Base-by-base conservation (phyloP, 2,113 vertebrate genomes). In the Calyptomena viridis region DNA sequence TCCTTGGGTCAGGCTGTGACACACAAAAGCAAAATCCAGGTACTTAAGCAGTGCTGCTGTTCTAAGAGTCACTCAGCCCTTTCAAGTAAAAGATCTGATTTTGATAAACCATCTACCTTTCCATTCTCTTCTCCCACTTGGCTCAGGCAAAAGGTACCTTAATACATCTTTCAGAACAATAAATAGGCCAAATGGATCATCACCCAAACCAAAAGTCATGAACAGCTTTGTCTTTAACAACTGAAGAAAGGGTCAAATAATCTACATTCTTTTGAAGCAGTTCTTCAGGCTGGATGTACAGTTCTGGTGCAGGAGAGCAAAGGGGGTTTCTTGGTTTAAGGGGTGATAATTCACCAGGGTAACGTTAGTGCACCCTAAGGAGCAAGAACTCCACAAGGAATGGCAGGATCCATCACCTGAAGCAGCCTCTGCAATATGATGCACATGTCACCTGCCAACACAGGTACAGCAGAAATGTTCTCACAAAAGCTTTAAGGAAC, bases 191-290 rank as follows among this genome's bases (percentile, higher is more conserved):
- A 72, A 50, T 12, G 53, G 27, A 73, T 42, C 14, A 93, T 58
- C 37, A 52, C 22, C 28, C 55, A 39, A 30, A 35, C 30, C 53
- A 62, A 50, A 90, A 86, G 44, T 49, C 64, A 66, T 30, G 11
- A 88, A 58, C 31, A 93, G 55, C 73, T 72, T 75, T 75, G 42
- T 81, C 84, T 78, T 63, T 50, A 92, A 46, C 22, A 60, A 25
- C 21, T 52, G 52, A 9, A 95, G 39, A 82, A 87, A 87, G 37
- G 59, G 2, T 89, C 59, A 50, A 84, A 50, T 71, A 28, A 87
- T 94, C 76, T 81, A 90, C 83, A 81, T 71, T 89, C 80, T 89
- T 93, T 30, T 44, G 33, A 84, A 87, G 44, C 55, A 93, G 80
- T 91, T 84, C 88, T 68, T 95, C 28, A 59, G 35, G 44, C 22